Evolutionary conservation across 2,797 vertebrate species (phyloP).

Genomic region (Poeciliopsis paucimaculata): DNA sequence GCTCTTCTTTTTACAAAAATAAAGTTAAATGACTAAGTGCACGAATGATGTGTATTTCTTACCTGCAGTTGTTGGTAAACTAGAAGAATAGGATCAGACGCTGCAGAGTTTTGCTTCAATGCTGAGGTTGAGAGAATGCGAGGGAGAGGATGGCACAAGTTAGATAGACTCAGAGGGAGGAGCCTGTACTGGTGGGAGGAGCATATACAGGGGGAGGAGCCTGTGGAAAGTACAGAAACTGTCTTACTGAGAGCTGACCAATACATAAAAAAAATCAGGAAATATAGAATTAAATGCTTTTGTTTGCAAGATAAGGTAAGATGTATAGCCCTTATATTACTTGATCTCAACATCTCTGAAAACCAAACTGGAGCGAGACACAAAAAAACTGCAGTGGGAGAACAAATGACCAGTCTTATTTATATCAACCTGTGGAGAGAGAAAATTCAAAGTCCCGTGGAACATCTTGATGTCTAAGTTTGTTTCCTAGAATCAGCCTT

Average conservation of each 20-base stretch:
- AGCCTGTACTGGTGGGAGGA: conserved; percentile 39
- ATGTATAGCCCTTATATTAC: neutral
- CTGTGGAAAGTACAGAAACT: conserved; percentile 55
- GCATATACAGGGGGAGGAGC: conserved; percentile 7
- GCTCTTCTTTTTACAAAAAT: neutral
- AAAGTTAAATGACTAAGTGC: neutral
- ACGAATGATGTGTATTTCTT: conserved; percentile 25
- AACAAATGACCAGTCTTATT: conserved; percentile 15
- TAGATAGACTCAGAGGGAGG: conserved; percentile 62
- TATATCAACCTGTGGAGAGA: conserved; percentile 1
- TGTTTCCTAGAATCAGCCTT: neutral
- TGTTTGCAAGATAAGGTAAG: conserved; percentile 6
- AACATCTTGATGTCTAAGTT: neutral
- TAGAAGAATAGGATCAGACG: conserved; percentile 37
- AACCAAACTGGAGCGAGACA: conserved; percentile 40
- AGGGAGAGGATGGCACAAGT: conserved; percentile 25
- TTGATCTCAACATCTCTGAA: neutral
- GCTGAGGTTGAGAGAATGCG: conserved; percentile 49
- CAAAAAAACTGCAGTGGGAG: neutral
- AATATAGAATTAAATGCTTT: too few species aligned
- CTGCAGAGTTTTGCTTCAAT: conserved; percentile 50
- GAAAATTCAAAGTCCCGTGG: neutral
- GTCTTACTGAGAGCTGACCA: conserved; percentile 39
- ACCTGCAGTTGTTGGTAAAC: conserved; percentile 60
- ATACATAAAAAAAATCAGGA: neutral